Percentiles rank a stretch among this genome's conserved stretches.
Evolutionary conservation across 2,797 vertebrate species (phyloP).

Genomic region (Anolis apletophallus): DNA sequence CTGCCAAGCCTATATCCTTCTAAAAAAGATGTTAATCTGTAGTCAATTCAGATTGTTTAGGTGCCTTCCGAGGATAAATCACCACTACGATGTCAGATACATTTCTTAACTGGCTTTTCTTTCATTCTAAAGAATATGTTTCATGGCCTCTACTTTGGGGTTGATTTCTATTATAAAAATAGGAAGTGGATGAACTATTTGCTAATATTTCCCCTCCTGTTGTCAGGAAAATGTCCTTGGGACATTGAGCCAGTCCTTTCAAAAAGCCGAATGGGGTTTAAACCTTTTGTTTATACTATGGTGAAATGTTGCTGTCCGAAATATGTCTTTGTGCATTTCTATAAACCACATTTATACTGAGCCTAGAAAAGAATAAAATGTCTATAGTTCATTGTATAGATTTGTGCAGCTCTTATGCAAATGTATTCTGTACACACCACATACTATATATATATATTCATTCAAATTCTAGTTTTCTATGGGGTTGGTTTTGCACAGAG

Average conservation of each 20-base stretch:
- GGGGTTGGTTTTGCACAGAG: constrained; percentile 9
- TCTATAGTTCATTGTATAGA: constrained; percentile 36
- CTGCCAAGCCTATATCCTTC: constrained; percentile 38
- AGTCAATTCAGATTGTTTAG: constrained; percentile 41
- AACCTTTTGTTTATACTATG: constrained; percentile 22
- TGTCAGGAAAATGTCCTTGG: constrained; percentile 15
- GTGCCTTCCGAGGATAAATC: constrained; percentile 66
- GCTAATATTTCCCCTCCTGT: not conserved
- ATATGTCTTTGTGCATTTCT: constrained; percentile 31
- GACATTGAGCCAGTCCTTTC: constrained; percentile 19
- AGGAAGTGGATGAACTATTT: not conserved
- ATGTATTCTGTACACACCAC: constrained; percentile 28
- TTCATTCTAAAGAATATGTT: constrained; percentile 3
- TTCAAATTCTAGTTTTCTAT: constrained; percentile 66
- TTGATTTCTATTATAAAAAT: not conserved
- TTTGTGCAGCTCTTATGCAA: constrained; percentile 53
- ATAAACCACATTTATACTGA: not conserved
- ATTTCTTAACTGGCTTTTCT: constrained; percentile 38
- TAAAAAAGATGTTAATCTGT: constrained; percentile 19
- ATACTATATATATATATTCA: not conserved
- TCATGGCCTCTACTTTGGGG: not conserved
- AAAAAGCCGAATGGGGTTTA: not conserved
- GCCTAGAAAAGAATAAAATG: constrained; percentile 13
- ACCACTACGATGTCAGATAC: not conserved
- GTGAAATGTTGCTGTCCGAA: constrained; percentile 38